These are phyloP conservation scores for Planiliza haematocheilus DNA, from an alignment of 2,113 vertebrate genomes.

Conservation along the genomic window DNA sequence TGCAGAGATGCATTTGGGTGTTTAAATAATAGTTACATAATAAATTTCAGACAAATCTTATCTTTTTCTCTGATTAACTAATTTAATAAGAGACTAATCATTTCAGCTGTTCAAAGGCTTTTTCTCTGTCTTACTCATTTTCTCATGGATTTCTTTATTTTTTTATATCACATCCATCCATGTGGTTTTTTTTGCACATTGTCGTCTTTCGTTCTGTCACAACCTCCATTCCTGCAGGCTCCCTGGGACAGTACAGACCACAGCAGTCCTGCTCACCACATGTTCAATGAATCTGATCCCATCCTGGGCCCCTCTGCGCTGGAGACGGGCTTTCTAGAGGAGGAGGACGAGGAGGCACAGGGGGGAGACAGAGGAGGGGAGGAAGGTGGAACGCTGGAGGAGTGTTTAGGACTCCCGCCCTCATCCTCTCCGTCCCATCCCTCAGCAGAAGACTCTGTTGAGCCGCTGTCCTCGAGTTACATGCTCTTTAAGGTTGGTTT, in stretches of 20 bases:
- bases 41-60: too few relatives aligned
- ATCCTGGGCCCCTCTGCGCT: constrained; percentile 80
- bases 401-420: constrained; percentile 84
- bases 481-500: constrained; percentile 83
- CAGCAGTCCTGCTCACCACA: constrained; percentile 81
- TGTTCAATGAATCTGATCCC: constrained; percentile 85
- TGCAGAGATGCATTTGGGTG: not conserved
- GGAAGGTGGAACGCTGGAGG: constrained; percentile 76
- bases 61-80: too few relatives aligned
- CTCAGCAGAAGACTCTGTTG: constrained; percentile 76
- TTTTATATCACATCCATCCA: not conserved
- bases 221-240: constrained; percentile 54
- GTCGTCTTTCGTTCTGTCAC: not conserved
- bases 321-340: constrained; percentile 82
- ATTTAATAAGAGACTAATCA: too few relatives aligned
- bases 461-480: constrained; percentile 82
- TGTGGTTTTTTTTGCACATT: not conserved
- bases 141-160: not conserved
- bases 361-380: constrained; percentile 54
- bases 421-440: constrained; percentile 78
- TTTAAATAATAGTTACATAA: too few relatives aligned
- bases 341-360: constrained; percentile 80
- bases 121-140: too few relatives aligned
- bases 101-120: too few relatives aligned
- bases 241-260: constrained; percentile 83